Base-by-base conservation (phyloP, 2,797 vertebrate genomes). In the Catostomus latipinnis region DNA sequence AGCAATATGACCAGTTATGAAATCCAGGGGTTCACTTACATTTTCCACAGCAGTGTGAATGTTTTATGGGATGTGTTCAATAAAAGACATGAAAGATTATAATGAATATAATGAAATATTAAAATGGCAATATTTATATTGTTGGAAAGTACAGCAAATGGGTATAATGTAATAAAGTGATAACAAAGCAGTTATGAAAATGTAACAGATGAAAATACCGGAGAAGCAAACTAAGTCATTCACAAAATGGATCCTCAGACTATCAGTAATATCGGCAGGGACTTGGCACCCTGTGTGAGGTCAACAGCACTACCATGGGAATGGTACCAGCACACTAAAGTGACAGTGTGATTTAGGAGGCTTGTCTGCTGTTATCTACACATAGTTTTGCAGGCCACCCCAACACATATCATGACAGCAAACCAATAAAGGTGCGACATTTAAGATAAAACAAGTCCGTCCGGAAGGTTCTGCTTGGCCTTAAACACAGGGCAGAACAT, bases 271-370 rank as follows among this genome's bases (percentile, higher is more conserved):
- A 81, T 76, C 74, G 73, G 48, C 57, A 81, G 54, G n/a, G 68
- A 71, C 66, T 79, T 82, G 16, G 12, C 22, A 58, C 54, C 46
- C 10, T 14, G 53, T 71, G 16, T 18, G 88, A 89, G 90, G 91
- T 89, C 89, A 88, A 5, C 61, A 61, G 74, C 83, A 83, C 87
- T 87, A 84, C 67, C 89, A 89, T 88, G 88, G 87, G 85, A 57
- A 4, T 79, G 73, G 89, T 89, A 88, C 86, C 86, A 68, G 7
- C 82, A 78, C 84, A 85, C 85, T 86, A 87, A 90, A 83, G 87
- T 92, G 91, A 91, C 91, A 92, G 83, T 48, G 84, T 91, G 90
- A 93, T 93, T 93, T 89, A 93, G 74, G 86, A 86, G 79, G 76
- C 8, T 88, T 90, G 90, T 89, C 86, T 10, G 60, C 80, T 34